Base-by-base conservation (phyloP, 2,888 invertebrate genomes). In the Aelia acuminata region DNA sequence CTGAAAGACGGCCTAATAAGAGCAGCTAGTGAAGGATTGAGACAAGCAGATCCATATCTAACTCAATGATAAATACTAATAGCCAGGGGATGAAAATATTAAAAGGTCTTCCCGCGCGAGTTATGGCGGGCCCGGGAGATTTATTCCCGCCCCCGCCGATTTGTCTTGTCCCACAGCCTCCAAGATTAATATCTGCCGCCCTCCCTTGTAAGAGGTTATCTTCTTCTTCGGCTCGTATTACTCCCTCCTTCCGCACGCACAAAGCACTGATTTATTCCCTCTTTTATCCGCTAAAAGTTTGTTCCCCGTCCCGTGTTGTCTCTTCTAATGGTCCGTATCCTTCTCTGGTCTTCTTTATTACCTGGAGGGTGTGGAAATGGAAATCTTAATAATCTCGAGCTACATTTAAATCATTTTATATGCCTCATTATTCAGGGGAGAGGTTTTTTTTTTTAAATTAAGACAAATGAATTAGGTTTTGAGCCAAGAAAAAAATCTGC, bases 141-240 rank as follows among this genome's bases (percentile, higher is more conserved):
- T 75, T 75, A 75, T 75, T 35, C 75, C 75, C 75, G 75, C 75
- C 75, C 75, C 75, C 75, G 75, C 75, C 75, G 75, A 75, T 75
- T 75, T 75, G 75, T 75, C 75, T 75, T 75, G 39, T 39, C 75
- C 75, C 75, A 75, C 75, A 75, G 75, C 75, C 75, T 75, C 75
- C 75, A 75, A 75, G 75, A 75, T 75, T 75, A 75, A 75, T 75
- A 75, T 75, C 75, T 75, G 35, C 39, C 75, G 39, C 75, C 75
- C 75, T 75, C 75, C 75, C 75, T 75, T 75, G 75, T 75, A 75
- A 75, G 75, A 75, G 75, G 75, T 75, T 75, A 75, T 75, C 75
- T 75, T 43, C 75, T 75, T 75, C 75, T 43, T 75, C 75, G 75
- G 75, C 75, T 75, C 75, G 75, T 43, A 75, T 75, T 75, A 75